Evolutionary conservation across 2,888 invertebrate genomes (phyloP).

Genomic region (Machimus atricapillus): DNA sequence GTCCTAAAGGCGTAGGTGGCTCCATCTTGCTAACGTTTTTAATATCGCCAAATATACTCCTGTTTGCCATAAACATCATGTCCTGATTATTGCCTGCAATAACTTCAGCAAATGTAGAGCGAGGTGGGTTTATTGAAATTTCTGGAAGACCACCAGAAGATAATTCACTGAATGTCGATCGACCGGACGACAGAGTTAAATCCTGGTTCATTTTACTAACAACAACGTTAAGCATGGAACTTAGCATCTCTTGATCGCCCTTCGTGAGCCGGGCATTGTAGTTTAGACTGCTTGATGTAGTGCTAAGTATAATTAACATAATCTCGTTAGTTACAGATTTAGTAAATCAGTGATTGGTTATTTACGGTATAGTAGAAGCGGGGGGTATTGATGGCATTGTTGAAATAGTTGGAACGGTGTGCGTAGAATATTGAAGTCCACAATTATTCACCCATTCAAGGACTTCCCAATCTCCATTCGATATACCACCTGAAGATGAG

Average conservation of each 20-base stretch:
- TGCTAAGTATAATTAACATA: not conserved
- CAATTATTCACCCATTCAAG: conserved; percentile 11
- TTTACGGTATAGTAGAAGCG: not conserved
- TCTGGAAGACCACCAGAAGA: not conserved
- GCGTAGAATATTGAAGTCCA: not conserved
- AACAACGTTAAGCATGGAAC: not conserved
- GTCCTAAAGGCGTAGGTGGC: not conserved
- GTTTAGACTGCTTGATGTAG: not conserved
- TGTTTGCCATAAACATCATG: not conserved
- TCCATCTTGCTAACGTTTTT: not conserved
- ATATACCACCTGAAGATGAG: not conserved
- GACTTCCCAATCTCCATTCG: conserved; percentile 16
- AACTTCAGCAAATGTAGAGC: not conserved
- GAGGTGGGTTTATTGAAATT: not conserved
- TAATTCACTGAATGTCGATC: not conserved
- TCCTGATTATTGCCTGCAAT: not conserved
- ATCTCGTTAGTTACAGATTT: not conserved
- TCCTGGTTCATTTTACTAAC: not conserved
- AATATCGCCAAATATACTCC: not conserved
- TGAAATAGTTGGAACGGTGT: not conserved
- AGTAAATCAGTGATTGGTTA: not conserved
- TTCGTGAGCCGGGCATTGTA: not conserved
- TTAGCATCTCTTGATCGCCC: not conserved
- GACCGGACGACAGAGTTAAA: not conserved
- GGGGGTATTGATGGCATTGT: not conserved